Conservation (phyloP, 2,888 invertebrate genomes). For the Drosophila mimetica region DNA sequence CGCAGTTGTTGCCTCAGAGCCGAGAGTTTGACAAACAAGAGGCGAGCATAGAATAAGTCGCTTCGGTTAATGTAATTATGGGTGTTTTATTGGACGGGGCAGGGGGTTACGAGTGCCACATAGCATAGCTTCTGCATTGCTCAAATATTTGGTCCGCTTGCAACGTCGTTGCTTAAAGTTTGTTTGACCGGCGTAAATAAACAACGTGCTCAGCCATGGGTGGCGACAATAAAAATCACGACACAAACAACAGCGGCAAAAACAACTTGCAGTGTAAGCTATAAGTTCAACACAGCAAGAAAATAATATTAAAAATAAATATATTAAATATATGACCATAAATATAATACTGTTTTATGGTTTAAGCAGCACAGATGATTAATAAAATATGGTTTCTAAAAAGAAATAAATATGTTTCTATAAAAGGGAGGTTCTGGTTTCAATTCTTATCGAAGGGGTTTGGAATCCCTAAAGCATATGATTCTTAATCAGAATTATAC, state of each 20-base stretch:
- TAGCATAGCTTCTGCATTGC: conserved; percentile 40
- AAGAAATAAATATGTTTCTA: background rate
- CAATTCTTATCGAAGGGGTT: background rate
- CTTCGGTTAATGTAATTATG: conserved; percentile 55
- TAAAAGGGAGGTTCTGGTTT: background rate
- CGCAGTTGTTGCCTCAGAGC: conserved; percentile 48
- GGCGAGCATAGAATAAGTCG: conserved; percentile 52
- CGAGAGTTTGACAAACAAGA: conserved; percentile 66
- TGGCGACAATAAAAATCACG: conserved; percentile 51
- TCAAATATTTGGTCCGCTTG: conserved; percentile 46
- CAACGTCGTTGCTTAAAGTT: conserved; percentile 34
- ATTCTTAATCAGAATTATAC: background rate
- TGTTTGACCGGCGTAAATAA: conserved; percentile 40
- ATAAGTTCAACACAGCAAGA: conserved; percentile 2
- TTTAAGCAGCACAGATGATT: background rate
- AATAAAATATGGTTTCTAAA: background rate
- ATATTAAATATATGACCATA: background rate
- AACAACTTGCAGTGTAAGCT: conserved; percentile 31
- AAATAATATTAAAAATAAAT: background rate
- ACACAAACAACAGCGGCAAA: conserved; percentile 17
- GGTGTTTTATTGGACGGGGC: conserved; percentile 16
- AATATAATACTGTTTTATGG: background rate
- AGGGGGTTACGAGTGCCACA: conserved; percentile 1
- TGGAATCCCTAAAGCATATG: no score
- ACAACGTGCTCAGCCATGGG: conserved; percentile 36